Percentiles rank a stretch among this genome's conserved stretches.
These are phyloP conservation scores for Spodoptera littoralis DNA, from an alignment of 2,888 invertebrate species.

Conservation along the genomic window DNA sequence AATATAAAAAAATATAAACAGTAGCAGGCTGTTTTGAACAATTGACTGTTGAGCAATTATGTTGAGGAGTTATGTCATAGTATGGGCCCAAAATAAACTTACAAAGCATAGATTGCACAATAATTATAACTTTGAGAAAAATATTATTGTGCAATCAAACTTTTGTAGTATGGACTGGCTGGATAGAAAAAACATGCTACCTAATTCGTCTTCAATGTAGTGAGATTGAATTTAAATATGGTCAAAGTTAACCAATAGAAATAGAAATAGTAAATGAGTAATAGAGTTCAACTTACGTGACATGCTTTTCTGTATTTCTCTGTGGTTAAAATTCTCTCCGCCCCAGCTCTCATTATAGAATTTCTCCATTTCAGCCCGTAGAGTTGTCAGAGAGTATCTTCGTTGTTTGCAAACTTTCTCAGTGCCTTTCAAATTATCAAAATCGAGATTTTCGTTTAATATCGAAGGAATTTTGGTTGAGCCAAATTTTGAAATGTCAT, in stretches of 20 bases:
- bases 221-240: not conserved
- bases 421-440: slow-evolving; percentile 83
- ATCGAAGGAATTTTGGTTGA: slow-evolving; percentile 84
- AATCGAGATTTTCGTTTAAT: slow-evolving; percentile 81
- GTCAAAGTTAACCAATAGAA: not conserved
- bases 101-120: no score
- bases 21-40: no score
- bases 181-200: no score
- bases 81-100: no score
- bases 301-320: slow-evolving; percentile 89
- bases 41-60: no score
- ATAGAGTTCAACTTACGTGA: slow-evolving; percentile 85
- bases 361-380: slow-evolving; percentile 88
- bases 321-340: slow-evolving; percentile 90
- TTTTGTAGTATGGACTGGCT: no score
- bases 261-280: not conserved
- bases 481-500: slow-evolving; percentile 70
- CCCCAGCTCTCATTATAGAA: slow-evolving; percentile 91
- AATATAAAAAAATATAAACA: no score
- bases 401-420: slow-evolving; percentile 73
- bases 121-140: no score
- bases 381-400: slow-evolving; percentile 77
- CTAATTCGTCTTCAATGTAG: not conserved
- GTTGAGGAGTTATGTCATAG: no score
- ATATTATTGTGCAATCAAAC: no score